Conservation (phyloP, 2,888 invertebrate genomes). For the Darwinula stevensoni region DNA sequence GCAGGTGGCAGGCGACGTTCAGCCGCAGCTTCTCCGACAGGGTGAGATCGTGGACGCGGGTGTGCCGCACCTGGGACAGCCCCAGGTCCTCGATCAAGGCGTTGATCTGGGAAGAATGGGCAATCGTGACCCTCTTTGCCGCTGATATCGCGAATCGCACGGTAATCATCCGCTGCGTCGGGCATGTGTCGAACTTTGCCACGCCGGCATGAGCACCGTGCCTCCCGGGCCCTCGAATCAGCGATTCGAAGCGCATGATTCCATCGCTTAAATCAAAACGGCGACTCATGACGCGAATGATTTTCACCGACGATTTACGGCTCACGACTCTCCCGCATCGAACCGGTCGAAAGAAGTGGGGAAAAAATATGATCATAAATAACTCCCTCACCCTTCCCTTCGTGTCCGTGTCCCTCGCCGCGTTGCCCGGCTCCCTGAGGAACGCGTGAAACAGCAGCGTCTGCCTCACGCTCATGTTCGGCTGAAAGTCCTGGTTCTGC, state of each 20-base stretch:
- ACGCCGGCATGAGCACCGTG: too few relatives aligned
- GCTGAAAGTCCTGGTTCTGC: slow-evolving; percentile 28
- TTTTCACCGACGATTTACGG: too few relatives aligned
- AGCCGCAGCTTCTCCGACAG: slow-evolving; percentile 59
- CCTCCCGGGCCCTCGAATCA: too few relatives aligned
- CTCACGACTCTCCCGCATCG: too few relatives aligned
- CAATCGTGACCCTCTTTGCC: neutral
- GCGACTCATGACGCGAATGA: too few relatives aligned
- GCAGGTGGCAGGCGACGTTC: slow-evolving; percentile 60
- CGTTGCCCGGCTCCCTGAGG: slow-evolving; percentile 24
- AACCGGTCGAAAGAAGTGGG: neutral
- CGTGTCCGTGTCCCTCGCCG: slow-evolving; percentile 29
- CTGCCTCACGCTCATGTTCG: slow-evolving; percentile 64
- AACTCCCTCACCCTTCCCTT: slow-evolving; percentile 30
- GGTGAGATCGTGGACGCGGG: slow-evolving; percentile 52
- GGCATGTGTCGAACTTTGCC: too few relatives aligned
- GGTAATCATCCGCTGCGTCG: neutral
- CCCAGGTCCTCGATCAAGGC: slow-evolving; percentile 70
- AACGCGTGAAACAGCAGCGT: slow-evolving; percentile 56
- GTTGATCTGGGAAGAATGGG: slow-evolving; percentile 33
- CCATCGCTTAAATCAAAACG: too few relatives aligned
- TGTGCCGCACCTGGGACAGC: slow-evolving; percentile 57
- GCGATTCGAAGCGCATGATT: too few relatives aligned
- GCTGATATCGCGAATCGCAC: neutral
- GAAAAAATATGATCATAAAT: neutral